phyloP scores from a whole-genome alignment of 1,140 invertebrate species.

The Tribolium madens region DNA sequence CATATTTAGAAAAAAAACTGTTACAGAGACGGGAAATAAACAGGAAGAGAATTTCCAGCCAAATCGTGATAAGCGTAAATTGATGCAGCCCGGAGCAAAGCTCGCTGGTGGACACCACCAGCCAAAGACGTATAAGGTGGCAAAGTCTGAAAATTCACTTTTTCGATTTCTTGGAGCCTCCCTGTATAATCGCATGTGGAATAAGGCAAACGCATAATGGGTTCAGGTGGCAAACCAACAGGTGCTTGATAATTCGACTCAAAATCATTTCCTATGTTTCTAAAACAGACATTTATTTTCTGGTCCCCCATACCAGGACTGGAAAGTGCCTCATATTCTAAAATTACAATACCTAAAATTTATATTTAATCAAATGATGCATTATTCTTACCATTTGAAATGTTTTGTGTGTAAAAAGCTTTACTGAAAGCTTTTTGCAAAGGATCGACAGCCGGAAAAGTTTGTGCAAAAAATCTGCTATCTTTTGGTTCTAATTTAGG shows the following conservation, averaged over 20 bases:
- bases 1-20: neutral
- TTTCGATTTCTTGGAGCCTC: neutral
- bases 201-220: constrained; percentile 7
- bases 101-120: constrained; percentile 47
- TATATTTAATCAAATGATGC: no score
- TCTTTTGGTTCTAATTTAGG: constrained; percentile 67
- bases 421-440: constrained; percentile 52
- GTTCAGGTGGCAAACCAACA: neutral
- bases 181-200: neutral
- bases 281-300: neutral
- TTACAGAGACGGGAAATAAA: constrained; percentile 24
- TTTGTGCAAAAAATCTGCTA: neutral
- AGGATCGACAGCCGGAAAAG: constrained; percentile 42
- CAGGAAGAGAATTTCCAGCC: constrained; percentile 23
- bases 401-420: constrained; percentile 52
- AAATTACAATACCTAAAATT: no score
- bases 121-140: constrained; percentile 53
- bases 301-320: neutral
- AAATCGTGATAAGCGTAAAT: constrained; percentile 54
- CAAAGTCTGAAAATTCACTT: constrained; percentile 18
- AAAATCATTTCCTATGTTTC: neutral
- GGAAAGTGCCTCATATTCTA: neutral
- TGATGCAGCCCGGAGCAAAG: constrained; percentile 49
- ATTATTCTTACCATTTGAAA: constrained; percentile 46
- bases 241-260: constrained; percentile 4